phyloP scores from a whole-genome alignment of 2,113 vertebrate species.

The Gobiocypris rarus region DNA sequence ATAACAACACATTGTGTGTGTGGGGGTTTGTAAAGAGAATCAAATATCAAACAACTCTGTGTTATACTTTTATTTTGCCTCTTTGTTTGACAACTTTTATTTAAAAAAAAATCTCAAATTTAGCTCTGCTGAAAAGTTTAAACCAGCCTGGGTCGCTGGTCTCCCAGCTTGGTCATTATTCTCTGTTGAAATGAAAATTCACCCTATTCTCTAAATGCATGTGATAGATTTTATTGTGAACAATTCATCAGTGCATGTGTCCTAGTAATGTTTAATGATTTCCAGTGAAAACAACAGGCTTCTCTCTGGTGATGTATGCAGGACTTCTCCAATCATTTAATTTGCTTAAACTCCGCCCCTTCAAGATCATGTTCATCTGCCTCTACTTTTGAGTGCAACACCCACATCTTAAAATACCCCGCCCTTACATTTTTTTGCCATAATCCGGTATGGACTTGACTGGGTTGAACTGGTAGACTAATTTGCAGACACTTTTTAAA shows the following conservation, averaged over 20 bases:
- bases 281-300: neutral
- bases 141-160: neutral
- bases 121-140: neutral
- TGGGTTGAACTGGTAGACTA: too few species aligned
- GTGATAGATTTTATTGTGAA: neutral
- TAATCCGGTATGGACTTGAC: neutral
- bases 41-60: neutral
- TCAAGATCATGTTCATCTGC: neutral
- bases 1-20: neutral
- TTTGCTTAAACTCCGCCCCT: neutral
- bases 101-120: neutral
- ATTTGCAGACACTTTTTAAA: too few species aligned
- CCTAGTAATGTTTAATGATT: neutral
- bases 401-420: neutral
- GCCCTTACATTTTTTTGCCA: neutral
- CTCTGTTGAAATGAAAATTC: neutral
- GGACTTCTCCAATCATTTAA: neutral
- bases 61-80: neutral
- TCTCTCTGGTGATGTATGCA: neutral
- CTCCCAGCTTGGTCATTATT: neutral
- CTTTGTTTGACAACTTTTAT: neutral
- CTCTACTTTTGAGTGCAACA: neutral
- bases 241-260: neutral
- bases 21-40: neutral
- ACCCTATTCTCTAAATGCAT: neutral